phyloP scores from a whole-genome alignment of 2,888 invertebrate genomes.

The Lasioglossum morio region DNA sequence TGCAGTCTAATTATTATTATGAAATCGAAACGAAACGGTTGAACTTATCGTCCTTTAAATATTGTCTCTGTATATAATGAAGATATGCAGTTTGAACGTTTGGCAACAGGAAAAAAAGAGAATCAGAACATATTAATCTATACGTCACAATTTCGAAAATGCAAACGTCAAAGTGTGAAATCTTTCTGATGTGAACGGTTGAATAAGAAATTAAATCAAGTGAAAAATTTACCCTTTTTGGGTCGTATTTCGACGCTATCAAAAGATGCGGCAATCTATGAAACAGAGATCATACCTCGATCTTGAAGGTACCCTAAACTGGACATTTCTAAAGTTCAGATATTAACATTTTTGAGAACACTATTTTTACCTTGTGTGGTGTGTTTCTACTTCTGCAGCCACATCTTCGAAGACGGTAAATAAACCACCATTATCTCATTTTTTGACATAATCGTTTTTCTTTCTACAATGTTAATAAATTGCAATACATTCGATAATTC shows the following conservation, averaged over 20 bases:
- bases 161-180: constrained; percentile 37
- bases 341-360: constrained; percentile 55
- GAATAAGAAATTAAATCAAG: not conserved
- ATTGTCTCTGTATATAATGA: not conserved
- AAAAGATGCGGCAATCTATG: constrained; percentile 38
- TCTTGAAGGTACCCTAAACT: constrained; percentile 48
- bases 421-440: not conserved
- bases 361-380: constrained; percentile 72
- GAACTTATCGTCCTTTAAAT: not conserved
- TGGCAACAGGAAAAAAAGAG: constrained; percentile 9
- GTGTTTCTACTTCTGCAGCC: constrained; percentile 66
- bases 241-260: not conserved
- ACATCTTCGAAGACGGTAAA: constrained; percentile 65
- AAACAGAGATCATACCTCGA: not conserved
- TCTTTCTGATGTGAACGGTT: constrained; percentile 9
- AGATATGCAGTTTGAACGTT: constrained; percentile 11
- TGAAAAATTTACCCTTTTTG: not conserved
- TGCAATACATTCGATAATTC: not conserved
- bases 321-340: constrained; percentile 50
- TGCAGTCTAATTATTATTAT: no score
- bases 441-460: not conserved
- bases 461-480: not conserved
- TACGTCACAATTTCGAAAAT: constrained; percentile 34
- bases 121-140: constrained; percentile 25
- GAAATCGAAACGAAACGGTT: no score